Evolutionary conservation across 1,140 invertebrate species (phyloP), one percentile per base, ranked within the genome.

Genomic region (Archivesica marissinica): DNA sequence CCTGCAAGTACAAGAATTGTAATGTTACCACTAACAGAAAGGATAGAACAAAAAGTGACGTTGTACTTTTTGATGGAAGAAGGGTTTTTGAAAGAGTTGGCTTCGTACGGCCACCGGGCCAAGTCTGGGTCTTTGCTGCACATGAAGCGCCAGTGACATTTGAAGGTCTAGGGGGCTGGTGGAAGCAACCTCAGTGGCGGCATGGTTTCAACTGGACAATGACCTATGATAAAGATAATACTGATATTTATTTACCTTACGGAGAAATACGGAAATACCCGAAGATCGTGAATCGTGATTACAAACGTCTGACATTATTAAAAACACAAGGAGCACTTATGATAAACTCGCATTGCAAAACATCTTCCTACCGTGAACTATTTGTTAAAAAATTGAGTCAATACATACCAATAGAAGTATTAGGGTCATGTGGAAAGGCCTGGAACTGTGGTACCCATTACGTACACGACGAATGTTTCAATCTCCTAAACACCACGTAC

Each of bases 181-280:
- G 79, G 79, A 52, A 39, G 30, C 25, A 72, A n/a, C 44, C 47
- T 3, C 47, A 68, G 23, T 81, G 79, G 79, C 44, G 66, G 6
- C 25, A 72, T 25, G 59, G 79, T 7, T 81, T 81, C 41, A 81
- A 81, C 52, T 81, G 64, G 64, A 81, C 79, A 28, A 81, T 81
- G 79, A 70, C 66, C 39, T 72, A 81, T 39, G 79, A 81, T 35
- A 81, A 72, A 70, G 25, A 52, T 20, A 81, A 70, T 33, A 81
- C 79, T 0, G 79, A 81, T 72, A 72, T 81, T 20, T 70, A 38
- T 52, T 35, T 70, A 38, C 79, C 79, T 17, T 81, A 81, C 66
- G 79, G 79, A 17, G 68, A 81, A 50, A 52, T 81, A 3, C 59
- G 50, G 30, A 70, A 81, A 59, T 47, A 44, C 13, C 35, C 66